phyloP scores from a whole-genome alignment of 2,888 invertebrate species.

The Therioaphis trifolii region DNA sequence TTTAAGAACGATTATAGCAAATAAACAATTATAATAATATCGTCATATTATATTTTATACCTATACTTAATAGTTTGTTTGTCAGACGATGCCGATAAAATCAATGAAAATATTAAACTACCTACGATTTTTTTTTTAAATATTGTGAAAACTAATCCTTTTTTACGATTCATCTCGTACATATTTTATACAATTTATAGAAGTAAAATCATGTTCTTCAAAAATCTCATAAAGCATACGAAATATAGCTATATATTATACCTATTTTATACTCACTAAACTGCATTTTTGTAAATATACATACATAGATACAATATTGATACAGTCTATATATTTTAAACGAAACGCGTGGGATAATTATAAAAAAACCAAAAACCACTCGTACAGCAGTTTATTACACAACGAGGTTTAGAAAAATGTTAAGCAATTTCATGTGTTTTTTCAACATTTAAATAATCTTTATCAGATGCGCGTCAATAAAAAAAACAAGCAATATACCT shows the following conservation, averaged over 20 bases:
- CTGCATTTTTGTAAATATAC: not conserved
- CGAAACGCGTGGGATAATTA: conserved; percentile 10
- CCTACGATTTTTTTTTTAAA: not conserved
- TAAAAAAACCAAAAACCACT: conserved; percentile 15
- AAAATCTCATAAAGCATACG: not conserved
- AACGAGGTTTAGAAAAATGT: not conserved
- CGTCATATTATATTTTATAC: too few relatives aligned
- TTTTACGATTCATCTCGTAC: not conserved
- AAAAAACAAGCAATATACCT: not conserved
- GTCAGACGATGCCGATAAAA: not conserved
- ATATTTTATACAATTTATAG: not conserved
- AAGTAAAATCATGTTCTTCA: not conserved
- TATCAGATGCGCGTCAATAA: conserved; percentile 14
- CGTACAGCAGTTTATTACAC: not conserved
- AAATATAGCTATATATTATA: not conserved
- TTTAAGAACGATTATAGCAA: too few relatives aligned
- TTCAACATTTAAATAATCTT: conserved; percentile 22
- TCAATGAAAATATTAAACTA: not conserved
- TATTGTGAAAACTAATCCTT: not conserved
- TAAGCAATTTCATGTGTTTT: conserved; percentile 15
- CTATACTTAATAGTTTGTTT: not conserved
- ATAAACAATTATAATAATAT: too few relatives aligned
- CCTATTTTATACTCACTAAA: not conserved
- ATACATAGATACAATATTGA: not conserved
- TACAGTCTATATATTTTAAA: not conserved